Conservation (phyloP, 2,888 invertebrate species). For the Empis livida region DNA sequence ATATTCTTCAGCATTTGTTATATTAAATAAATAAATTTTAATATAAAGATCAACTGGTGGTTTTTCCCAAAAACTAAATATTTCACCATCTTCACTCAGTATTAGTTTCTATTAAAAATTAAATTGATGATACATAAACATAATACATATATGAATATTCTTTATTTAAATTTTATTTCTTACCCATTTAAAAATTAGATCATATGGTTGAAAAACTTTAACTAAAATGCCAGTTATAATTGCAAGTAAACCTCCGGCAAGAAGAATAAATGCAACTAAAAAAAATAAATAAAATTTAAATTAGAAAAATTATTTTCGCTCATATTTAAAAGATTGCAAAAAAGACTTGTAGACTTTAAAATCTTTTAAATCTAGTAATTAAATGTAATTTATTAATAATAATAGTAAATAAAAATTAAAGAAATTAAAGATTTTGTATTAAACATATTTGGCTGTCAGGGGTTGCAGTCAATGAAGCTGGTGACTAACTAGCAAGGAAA, state of each 20-base stretch:
- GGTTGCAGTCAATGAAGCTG: too few relatives aligned
- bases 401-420: too few relatives aligned
- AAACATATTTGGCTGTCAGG: too few relatives aligned
- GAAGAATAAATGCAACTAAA: conserved; percentile 59
- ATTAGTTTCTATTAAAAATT: conserved; percentile 50
- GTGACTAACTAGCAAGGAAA: too few relatives aligned
- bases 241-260: conserved; percentile 54
- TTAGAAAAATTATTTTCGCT: conserved; percentile 7
- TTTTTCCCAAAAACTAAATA: conserved; percentile 68
- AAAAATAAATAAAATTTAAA: conserved; percentile 26
- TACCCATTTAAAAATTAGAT: conserved; percentile 59
- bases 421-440: too few relatives aligned
- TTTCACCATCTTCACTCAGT: conserved; percentile 63
- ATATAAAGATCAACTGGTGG: conserved; percentile 69
- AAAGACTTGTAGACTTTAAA: too few relatives aligned
- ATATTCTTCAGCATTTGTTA: conserved; percentile 70
- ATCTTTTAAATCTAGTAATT: too few relatives aligned
- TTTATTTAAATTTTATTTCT: conserved; percentile 21
- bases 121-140: not conserved
- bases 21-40: conserved; percentile 67
- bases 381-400: too few relatives aligned
- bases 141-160: not conserved
- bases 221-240: conserved; percentile 53
- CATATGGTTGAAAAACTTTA: conserved; percentile 56
- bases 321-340: too few relatives aligned